Evolutionary conservation across 2,888 invertebrate genomes (phyloP).

Genomic region (Syrphus vitripennis): DNA sequence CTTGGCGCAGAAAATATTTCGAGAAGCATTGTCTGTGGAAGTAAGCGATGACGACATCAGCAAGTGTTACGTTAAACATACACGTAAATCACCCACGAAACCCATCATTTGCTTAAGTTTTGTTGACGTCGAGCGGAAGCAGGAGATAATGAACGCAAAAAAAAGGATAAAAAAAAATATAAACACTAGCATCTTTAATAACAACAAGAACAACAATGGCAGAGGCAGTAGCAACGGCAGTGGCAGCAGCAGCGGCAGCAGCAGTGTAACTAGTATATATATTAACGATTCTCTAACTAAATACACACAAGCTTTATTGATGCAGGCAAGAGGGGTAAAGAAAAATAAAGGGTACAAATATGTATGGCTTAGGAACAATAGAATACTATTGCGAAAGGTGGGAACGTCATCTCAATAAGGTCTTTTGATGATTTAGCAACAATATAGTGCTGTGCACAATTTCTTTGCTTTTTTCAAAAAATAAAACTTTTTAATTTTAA

Average conservation of each 20-base stretch:
- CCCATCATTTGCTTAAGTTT: background rate
- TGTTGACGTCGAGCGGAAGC: background rate
- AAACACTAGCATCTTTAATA: too few relatives aligned
- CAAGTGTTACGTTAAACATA: too few relatives aligned
- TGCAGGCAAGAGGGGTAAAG: background rate
- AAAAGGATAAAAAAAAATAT: background rate
- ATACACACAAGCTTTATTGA: background rate
- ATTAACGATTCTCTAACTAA: slow-evolving; percentile 6
- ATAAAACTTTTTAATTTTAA: background rate
- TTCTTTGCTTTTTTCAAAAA: background rate
- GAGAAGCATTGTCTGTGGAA: background rate
- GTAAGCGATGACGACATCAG: too few relatives aligned
- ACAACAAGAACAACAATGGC: too few relatives aligned
- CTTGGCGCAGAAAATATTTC: background rate
- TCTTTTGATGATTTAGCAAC: background rate
- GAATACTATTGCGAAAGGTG: background rate
- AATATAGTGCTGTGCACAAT: background rate
- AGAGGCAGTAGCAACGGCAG: too few relatives aligned
- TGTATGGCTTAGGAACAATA: slow-evolving; percentile 3
- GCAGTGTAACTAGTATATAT: background rate
- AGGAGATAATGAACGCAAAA: background rate
- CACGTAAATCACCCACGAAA: background rate
- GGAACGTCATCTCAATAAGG: background rate
- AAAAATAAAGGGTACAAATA: slow-evolving; percentile 1
- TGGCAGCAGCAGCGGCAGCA: background rate